Percentiles rank a stretch among this genome's conserved stretches.
Conservation (phyloP, 2,113 vertebrate species). For the Planiliza haematocheilus region DNA sequence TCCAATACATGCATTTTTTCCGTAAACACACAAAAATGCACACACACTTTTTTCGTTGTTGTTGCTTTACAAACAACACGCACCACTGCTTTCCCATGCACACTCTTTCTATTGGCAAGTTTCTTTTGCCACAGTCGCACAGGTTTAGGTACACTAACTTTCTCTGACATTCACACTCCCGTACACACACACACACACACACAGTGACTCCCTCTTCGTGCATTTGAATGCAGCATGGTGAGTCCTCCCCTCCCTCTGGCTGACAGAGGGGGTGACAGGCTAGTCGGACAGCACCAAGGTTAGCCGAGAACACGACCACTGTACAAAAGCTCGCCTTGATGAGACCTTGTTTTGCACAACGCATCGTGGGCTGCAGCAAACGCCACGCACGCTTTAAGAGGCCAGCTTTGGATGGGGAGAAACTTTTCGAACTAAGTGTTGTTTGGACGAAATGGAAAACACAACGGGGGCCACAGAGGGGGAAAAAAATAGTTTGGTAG, state of each 20-base stretch:
- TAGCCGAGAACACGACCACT: constrained; percentile 65
- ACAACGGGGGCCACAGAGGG: not conserved
- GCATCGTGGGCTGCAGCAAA: not conserved
- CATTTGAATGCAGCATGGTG: constrained; percentile 59
- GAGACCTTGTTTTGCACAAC: constrained; percentile 42
- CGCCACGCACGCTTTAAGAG: not conserved
- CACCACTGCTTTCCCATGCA: not conserved
- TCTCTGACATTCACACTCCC: constrained; percentile 29
- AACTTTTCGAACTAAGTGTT: constrained; percentile 15
- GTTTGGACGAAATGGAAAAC: constrained; percentile 8
- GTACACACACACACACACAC: constrained; percentile 12
- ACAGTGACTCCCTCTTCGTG: not conserved
- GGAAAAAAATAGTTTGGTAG: constrained; percentile 23
- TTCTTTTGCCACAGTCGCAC: constrained; percentile 22
- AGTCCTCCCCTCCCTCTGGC: constrained; percentile 42
- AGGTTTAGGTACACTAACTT: constrained; percentile 35
- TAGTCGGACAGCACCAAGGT: constrained; percentile 73
- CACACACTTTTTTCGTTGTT: too few species aligned
- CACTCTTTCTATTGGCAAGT: not conserved
- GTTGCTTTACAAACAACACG: too few species aligned
- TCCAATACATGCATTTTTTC: not conserved
- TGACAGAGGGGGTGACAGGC: constrained; percentile 70
- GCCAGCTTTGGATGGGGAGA: constrained; percentile 5
- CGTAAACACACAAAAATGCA: not conserved
- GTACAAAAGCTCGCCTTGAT: constrained; percentile 62